Evolutionary conservation across 1,140 invertebrate genomes (phyloP), one percentile per base, ranked within the genome.

Genomic region (Chlorops oryzae): DNA sequence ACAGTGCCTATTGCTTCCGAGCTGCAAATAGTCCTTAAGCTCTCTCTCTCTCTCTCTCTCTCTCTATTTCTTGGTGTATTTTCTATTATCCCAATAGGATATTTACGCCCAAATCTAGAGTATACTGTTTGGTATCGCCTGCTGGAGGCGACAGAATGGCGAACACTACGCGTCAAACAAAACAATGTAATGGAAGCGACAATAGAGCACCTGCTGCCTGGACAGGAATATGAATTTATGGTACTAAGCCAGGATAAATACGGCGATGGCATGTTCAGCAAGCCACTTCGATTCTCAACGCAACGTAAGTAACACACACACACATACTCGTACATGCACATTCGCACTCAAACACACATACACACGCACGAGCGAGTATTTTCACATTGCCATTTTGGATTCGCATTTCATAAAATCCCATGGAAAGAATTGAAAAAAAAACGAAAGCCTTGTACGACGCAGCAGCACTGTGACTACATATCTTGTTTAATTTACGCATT

Each of bases 191-290:
- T 86, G 9, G 83, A 87, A 61, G 86, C 88, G 21, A 92, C 88
- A 1, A 78, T 96, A 39, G 81, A 82, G 51, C 84, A 85, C 51
- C 77, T 96, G 45, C 74, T 77, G 28, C 81, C 90, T 5, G 86
- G 86, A 22, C 78, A 81, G 21, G 81, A 86, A 60, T 95, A 96
- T 65, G 90, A 96, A 73, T 87, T 96, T 59, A 91, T 92, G 80
- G 87, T 96, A 24, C 76, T 94, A 20, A 88, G 90, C 52, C 85
- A 90, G 59, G 92, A 95, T 71, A 80, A 83, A 58, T 77, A 85
- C 47, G 92, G 91, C 3, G 89, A 94, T 59, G 90, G 92, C 12
- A 85, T 93, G 74, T 92, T 91, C 64, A 94, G 91, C 66, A 88
- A 91, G 70, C 80, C 87, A 5, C 77, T 94, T 12, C 80, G 80